A percentile compares a stretch with the other conserved stretches of the same genome.
Evolutionary conservation across 2,113 vertebrate species (phyloP).

Genomic region (Antechinus stuartii): DNA sequence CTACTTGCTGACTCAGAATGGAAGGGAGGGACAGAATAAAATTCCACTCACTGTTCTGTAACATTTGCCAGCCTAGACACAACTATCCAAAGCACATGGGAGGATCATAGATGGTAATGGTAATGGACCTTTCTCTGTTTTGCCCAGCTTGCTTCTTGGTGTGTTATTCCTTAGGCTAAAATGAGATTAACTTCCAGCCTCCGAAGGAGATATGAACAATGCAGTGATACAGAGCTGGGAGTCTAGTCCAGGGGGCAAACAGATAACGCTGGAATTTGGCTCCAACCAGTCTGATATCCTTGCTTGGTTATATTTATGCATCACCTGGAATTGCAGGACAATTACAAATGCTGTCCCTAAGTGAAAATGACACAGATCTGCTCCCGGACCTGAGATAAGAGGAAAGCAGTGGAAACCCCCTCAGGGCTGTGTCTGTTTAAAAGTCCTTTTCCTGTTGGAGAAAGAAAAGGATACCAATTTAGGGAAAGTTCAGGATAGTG

Average conservation of each 20-base stretch:
- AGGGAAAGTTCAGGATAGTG: neutral
- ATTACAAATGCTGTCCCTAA: neutral
- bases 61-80: constrained; percentile 35
- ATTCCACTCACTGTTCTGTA: constrained; percentile 11
- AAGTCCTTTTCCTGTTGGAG: neutral
- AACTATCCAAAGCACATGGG: constrained; percentile 10
- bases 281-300: neutral
- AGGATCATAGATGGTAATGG: neutral
- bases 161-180: neutral
- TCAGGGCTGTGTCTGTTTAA: neutral
- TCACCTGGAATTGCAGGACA: neutral
- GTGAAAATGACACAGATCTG: neutral
- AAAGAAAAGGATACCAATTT: neutral
- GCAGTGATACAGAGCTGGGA: neutral
- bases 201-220: constrained; percentile 5
- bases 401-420: rapidly evolving
- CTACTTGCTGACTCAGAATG: constrained; percentile 66
- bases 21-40: constrained; percentile 34
- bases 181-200: neutral
- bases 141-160: constrained; percentile 8
- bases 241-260: neutral
- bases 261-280: neutral
- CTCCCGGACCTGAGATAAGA: neutral
- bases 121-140: neutral
- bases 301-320: neutral